A percentile compares a stretch with the other conserved stretches of the same genome.
Conservation (phyloP, 2,797 vertebrate species). For the Meda fulgida region DNA sequence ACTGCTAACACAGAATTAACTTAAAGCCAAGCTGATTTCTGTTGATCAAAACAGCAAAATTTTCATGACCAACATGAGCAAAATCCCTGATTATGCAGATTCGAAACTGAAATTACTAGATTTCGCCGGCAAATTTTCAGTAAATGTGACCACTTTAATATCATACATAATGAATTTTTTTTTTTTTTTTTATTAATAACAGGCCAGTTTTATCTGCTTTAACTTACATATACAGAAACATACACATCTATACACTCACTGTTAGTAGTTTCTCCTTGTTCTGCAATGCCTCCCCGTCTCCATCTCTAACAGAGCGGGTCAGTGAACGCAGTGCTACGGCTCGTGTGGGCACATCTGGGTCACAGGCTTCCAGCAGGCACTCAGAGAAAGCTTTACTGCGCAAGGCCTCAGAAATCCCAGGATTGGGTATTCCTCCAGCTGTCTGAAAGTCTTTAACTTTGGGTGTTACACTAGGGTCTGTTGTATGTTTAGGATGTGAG, state of each 20-base stretch:
- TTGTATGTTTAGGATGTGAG: conserved; percentile 3
- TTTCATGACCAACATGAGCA: background rate
- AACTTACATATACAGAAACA: background rate
- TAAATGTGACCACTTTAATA: background rate
- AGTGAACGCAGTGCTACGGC: conserved; percentile 84
- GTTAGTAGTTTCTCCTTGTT: conserved; percentile 82
- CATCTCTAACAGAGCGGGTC: conserved; percentile 72
- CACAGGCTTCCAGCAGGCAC: conserved; percentile 82
- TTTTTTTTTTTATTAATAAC: too few relatives aligned
- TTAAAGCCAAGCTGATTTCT: background rate
- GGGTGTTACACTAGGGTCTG: background rate
- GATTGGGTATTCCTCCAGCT: background rate
- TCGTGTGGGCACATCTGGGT: conserved; percentile 83
- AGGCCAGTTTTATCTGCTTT: background rate
- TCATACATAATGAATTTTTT: background rate
- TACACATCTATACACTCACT: conserved; percentile 71
- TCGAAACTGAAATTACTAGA: background rate
- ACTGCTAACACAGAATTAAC: background rate
- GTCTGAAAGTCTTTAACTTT: background rate
- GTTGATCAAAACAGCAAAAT: background rate
- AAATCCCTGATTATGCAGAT: background rate
- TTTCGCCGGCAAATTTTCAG: background rate
- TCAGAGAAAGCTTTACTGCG: conserved; percentile 66
- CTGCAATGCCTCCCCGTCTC: conserved; percentile 69
- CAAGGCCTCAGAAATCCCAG: background rate